These are phyloP conservation scores for Chelonoidis abingdonii DNA, from an alignment of 2,113 vertebrate species.

Conservation along the genomic window DNA sequence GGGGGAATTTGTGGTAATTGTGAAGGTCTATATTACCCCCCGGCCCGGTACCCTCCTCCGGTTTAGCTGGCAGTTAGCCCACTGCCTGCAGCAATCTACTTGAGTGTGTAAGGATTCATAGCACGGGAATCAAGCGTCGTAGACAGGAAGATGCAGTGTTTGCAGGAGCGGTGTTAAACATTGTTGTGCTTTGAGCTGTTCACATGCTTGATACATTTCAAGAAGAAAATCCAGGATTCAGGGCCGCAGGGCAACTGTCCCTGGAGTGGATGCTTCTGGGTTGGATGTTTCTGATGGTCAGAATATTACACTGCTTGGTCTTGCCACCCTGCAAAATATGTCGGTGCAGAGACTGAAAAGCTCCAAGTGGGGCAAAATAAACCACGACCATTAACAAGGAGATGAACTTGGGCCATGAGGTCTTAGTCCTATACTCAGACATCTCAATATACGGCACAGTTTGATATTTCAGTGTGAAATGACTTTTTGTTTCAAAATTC, in stretches of 20 bases:
- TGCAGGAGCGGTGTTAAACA: background rate
- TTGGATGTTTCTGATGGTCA: background rate
- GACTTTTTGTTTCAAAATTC: background rate
- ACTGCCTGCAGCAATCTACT: too few species aligned
- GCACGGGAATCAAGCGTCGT: background rate
- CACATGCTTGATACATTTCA: background rate
- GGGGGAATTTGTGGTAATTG: too few species aligned
- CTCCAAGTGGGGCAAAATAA: background rate
- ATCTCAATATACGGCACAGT: background rate
- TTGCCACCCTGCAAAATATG: background rate
- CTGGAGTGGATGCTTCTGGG: background rate
- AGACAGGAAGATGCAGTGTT: background rate
- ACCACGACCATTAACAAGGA: background rate
- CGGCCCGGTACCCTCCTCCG: fast-evolving
- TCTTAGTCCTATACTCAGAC: background rate
- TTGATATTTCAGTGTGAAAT: background rate
- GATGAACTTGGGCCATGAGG: background rate
- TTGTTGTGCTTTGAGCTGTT: background rate
- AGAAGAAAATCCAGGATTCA: background rate
- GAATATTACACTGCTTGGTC: background rate
- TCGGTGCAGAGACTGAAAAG: background rate
- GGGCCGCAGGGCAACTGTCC: background rate
- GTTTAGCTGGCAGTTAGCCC: too few species aligned
- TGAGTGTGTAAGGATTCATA: background rate
- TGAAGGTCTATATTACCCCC: background rate